Evolutionary conservation across 2,113 vertebrate species (phyloP).

Genomic region (Albula glossodonta): DNA sequence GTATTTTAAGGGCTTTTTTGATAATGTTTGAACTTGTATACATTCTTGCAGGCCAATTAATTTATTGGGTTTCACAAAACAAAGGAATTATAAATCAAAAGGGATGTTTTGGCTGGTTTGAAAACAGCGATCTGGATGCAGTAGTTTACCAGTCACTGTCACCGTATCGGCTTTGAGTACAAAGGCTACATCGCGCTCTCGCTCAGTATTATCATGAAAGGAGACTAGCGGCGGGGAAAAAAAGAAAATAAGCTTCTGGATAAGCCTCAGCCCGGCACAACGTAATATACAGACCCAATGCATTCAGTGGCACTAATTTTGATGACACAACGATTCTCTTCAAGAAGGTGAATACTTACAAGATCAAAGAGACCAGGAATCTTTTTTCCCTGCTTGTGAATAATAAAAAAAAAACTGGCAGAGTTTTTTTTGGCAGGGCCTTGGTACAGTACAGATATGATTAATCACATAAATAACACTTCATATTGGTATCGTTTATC

Average conservation of each 20-base stretch:
- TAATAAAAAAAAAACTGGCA: neutral
- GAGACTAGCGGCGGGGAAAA: constrained; percentile 19
- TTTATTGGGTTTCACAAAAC: neutral
- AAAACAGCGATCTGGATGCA: neutral
- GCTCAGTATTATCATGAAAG: neutral
- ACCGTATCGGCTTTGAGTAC: neutral
- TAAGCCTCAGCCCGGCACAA: constrained; percentile 41
- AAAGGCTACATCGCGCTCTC: neutral
- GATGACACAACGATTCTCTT: constrained; percentile 15
- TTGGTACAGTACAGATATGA: neutral
- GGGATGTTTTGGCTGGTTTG: neutral
- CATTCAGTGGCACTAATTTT: constrained; percentile 42
- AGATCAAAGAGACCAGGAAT: constrained; percentile 6
- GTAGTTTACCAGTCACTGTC: neutral
- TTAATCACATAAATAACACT: neutral
- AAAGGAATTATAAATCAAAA: neutral
- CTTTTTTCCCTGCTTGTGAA: neutral
- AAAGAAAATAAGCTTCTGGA: constrained; percentile 32
- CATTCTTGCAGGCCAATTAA: neutral
- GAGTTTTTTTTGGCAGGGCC: neutral
- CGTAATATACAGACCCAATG: constrained; percentile 45
- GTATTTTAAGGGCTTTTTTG: neutral
- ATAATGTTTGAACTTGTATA: neutral
- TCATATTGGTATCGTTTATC: neutral
- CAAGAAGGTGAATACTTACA: neutral